Conservation (phyloP, 2,113 vertebrate species). For the Bos taurus region ARS-UCD2.0 NC_037330.1:51489001-51489500, state of each 20-base stretch:
- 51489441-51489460: no score
- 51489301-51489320: neutral
- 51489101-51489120: no score
- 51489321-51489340: neutral
- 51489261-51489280: neutral
- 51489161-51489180: neutral
- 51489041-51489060: no score
- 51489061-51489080: no score
- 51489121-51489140: neutral
- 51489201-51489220: neutral
- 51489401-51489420: no score
- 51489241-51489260: neutral
- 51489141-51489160: neutral
- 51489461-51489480: no score
- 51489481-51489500: no score
- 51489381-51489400: no score
- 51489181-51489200: neutral
- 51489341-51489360: neutral
- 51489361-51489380: neutral
- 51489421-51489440: no score
- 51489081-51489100: no score
- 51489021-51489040: fast-evolving
- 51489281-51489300: neutral
- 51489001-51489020: no score
- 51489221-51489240: neutral